Percentiles rank a stretch among this genome's conserved stretches.
phyloP scores from a whole-genome alignment of 2,113 vertebrate genomes.

The Coptodon rendalli region DNA sequence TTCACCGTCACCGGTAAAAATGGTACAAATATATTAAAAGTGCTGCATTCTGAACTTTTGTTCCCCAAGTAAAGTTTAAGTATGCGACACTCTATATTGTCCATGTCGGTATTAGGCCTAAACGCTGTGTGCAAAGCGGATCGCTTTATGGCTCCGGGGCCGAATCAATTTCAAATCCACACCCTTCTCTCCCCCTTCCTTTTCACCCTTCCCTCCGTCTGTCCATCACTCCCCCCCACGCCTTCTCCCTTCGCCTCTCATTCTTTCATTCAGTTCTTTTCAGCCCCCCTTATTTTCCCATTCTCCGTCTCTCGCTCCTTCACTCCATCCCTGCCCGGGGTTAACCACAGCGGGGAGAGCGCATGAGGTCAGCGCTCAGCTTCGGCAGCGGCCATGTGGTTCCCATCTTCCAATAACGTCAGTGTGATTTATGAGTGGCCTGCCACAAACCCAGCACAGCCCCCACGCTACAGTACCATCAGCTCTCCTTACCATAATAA shows the following conservation, averaged over 20 bases:
- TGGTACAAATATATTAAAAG: background rate
- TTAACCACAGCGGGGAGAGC: constrained; percentile 65
- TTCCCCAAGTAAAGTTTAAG: background rate
- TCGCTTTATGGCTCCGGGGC: background rate
- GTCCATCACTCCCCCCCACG: background rate
- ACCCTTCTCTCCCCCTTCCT: background rate
- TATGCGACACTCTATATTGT: background rate
- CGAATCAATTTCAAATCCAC: constrained; percentile 18
- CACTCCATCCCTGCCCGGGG: constrained; percentile 33
- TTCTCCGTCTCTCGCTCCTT: background rate
- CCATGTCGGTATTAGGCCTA: background rate
- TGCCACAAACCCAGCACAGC: constrained; percentile 47
- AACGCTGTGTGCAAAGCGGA: background rate
- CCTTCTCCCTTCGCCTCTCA: background rate
- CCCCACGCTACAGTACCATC: constrained; percentile 49
- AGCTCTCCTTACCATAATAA: constrained; percentile 66
- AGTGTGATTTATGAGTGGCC: constrained; percentile 75
- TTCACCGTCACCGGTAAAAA: background rate
- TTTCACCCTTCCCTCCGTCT: background rate
- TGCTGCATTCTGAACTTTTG: background rate
- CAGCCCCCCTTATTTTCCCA: background rate
- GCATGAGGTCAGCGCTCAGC: constrained; percentile 71
- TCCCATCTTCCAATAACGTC: constrained; percentile 76
- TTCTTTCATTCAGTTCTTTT: background rate
- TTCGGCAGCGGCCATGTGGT: constrained; percentile 67